phyloP scores from a whole-genome alignment of 2,888 invertebrate genomes.

The Heliconius ismenius region DNA sequence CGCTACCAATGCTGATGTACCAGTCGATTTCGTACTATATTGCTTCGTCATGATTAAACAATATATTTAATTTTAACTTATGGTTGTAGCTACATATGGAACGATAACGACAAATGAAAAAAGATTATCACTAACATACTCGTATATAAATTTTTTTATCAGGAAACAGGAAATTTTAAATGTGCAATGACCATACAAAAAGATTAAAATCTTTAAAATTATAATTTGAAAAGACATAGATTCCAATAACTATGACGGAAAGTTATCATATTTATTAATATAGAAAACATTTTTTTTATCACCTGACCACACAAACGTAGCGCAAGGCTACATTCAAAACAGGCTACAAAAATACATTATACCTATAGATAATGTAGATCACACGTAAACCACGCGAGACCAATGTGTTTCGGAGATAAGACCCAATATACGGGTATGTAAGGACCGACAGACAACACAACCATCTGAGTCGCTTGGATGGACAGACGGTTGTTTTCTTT shows the following conservation, averaged over 20 bases:
- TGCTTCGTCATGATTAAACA: too few relatives aligned
- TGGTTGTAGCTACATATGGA: too few relatives aligned
- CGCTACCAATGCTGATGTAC: too few relatives aligned
- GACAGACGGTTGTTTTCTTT: slow-evolving; percentile 15
- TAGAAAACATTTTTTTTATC: neutral
- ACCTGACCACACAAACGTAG: slow-evolving; percentile 8
- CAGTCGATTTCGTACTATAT: too few relatives aligned
- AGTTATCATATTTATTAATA: neutral
- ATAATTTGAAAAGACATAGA: neutral
- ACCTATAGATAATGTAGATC: slow-evolving; percentile 53
- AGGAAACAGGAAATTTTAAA: too few relatives aligned
- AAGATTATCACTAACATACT: too few relatives aligned
- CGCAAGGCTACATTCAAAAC: slow-evolving; percentile 5
- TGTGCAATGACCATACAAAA: too few relatives aligned
- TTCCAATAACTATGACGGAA: neutral
- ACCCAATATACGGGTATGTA: slow-evolving; percentile 18
- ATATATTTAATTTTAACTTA: too few relatives aligned
- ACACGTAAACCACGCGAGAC: slow-evolving; percentile 55
- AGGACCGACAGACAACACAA: slow-evolving; percentile 31
- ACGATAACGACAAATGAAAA: too few relatives aligned
- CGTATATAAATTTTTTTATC: too few relatives aligned
- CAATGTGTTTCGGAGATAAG: slow-evolving; percentile 50
- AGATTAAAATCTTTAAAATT: too few relatives aligned
- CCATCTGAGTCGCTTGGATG: slow-evolving; percentile 17
- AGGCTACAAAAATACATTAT: slow-evolving; percentile 2